A percentile compares a stretch with the other conserved stretches of the same genome.
Conservation (phyloP, 2,888 invertebrate genomes). For the Macrosiphum euphorbiae region DNA sequence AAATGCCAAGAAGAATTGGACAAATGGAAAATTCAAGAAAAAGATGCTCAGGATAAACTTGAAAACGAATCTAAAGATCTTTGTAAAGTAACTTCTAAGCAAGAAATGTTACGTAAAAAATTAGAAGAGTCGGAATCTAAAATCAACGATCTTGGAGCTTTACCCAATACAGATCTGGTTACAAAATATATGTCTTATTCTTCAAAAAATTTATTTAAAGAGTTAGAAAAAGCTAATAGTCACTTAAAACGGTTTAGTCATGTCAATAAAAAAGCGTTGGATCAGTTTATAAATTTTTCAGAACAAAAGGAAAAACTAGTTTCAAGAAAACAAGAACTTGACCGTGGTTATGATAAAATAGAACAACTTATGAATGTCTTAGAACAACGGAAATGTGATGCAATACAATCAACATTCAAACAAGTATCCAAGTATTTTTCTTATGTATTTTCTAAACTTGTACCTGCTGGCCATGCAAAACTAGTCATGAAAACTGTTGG, state of each 20-base stretch:
- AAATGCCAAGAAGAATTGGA: constrained; percentile 66
- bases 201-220: constrained; percentile 88
- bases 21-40: constrained; percentile 85
- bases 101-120: constrained; percentile 91
- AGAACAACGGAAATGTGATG: constrained; percentile 97
- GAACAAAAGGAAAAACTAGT: constrained; percentile 98
- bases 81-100: constrained; percentile 95
- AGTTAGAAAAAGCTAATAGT: constrained; percentile 95
- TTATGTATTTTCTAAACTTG: constrained; percentile 97
- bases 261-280: constrained; percentile 99
- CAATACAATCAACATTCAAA: constrained; percentile 98
- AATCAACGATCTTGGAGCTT: constrained; percentile 95
- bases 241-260: constrained; percentile 99
- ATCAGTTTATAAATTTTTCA: constrained; percentile 98
- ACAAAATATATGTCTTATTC: constrained; percentile 82
- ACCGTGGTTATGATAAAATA: constrained; percentile 90
- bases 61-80: constrained; percentile 96
- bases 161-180: constrained; percentile 93
- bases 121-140: constrained; percentile 95
- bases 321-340: constrained; percentile 96
- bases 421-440: constrained; percentile 98
- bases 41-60: constrained; percentile 93
- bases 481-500: constrained; percentile 92
- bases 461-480: constrained; percentile 93
- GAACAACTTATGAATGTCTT: constrained; percentile 93